A percentile compares a stretch with the other conserved stretches of the same genome.
phyloP scores from a whole-genome alignment of 2,888 invertebrate species.

The Meliscaeva auricollis region DNA sequence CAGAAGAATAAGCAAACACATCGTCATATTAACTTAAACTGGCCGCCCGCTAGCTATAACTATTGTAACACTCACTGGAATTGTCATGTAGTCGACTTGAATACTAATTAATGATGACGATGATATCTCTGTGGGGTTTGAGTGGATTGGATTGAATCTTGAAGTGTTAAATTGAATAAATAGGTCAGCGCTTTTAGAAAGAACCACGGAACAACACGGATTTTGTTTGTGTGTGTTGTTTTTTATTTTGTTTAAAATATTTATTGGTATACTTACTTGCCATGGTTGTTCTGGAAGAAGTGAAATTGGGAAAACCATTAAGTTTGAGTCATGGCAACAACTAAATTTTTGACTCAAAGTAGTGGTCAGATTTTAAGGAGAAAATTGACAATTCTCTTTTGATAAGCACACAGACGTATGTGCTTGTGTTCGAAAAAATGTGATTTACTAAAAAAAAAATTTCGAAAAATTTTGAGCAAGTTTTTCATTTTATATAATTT shows the following conservation, averaged over 20 bases:
- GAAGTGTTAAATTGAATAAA: conserved; percentile 63
- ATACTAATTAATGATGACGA: conserved; percentile 70
- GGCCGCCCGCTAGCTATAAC: conserved; percentile 35
- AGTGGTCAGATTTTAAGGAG: too few species aligned
- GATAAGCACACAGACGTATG: too few species aligned
- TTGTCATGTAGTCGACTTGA: conserved; percentile 65
- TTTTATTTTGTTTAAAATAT: neutral
- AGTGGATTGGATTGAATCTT: conserved; percentile 31
- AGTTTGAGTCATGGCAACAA: conserved; percentile 13
- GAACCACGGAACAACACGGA: conserved; percentile 11
- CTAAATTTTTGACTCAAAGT: too few species aligned
- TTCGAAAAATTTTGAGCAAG: too few species aligned
- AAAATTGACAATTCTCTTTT: too few species aligned
- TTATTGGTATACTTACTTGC: too few species aligned
- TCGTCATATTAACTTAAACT: conserved; percentile 1
- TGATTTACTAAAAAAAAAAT: too few species aligned
- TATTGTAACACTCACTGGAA: conserved; percentile 60
- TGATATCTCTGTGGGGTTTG: conserved; percentile 52
- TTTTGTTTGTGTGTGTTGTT: neutral
- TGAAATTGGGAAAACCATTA: conserved; percentile 27
- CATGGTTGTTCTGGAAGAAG: neutral
- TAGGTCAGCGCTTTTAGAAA: conserved; percentile 55
- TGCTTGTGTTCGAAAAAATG: too few species aligned
- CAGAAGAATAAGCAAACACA: conserved; percentile 7
- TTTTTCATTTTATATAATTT: too few species aligned